phyloP scores from a whole-genome alignment of 2,797 vertebrate genomes.

The Pteronotus mesoamericanus region DNA sequence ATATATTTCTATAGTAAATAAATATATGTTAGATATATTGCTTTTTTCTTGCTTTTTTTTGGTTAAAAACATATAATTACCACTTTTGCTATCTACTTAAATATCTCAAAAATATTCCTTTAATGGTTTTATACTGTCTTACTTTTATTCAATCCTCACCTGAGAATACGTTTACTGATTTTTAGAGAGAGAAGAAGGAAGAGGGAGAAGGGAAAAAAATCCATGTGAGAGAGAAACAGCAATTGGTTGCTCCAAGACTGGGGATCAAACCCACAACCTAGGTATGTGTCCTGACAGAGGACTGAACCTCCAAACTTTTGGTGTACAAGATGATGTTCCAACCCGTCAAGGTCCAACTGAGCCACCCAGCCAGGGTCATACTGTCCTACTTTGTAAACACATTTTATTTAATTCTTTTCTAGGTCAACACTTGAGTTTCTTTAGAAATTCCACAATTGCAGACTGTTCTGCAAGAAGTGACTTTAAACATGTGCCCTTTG shows the following conservation, averaged over 20 bases:
- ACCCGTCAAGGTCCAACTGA: no score
- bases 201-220: not conserved
- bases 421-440: rapidly evolving
- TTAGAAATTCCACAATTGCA: rapidly evolving
- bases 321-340: not conserved
- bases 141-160: no score
- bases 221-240: not conserved
- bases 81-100: not conserved
- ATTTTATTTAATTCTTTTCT: not conserved
- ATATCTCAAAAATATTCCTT: not conserved
- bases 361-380: not conserved
- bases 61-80: no score
- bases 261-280: not conserved
- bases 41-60: not conserved
- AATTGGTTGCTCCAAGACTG: not conserved
- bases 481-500: no score
- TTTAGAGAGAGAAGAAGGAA: not conserved
- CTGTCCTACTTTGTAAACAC: rapidly evolving
- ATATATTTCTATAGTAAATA: not conserved
- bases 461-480: not conserved
- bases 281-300: not conserved
- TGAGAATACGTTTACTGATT: not conserved
- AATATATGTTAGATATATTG: no score
- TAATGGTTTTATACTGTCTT: rapidly evolving
- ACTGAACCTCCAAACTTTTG: not conserved